A percentile compares a stretch with the other conserved stretches of the same genome.
phyloP scores from a whole-genome alignment of 2,113 vertebrate genomes.

The Alectura lathami region DNA sequence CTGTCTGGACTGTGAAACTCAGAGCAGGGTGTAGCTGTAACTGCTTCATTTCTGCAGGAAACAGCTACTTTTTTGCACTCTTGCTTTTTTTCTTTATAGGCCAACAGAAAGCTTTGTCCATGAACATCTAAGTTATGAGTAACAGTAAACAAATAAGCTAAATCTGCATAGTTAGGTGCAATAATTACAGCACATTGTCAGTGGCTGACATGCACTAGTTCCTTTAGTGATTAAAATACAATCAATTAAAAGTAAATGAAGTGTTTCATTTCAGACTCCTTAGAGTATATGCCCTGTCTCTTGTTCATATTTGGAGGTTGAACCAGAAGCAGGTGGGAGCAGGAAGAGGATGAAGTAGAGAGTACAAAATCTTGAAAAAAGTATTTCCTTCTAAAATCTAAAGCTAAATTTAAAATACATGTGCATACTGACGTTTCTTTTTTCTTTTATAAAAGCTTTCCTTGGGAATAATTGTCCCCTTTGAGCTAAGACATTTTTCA shows the following conservation, averaged over 20 bases:
- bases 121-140: background rate
- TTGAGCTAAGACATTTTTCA: background rate
- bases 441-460: background rate
- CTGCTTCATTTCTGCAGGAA: background rate
- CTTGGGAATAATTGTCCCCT: background rate
- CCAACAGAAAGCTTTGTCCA: background rate
- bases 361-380: background rate
- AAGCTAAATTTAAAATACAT: background rate
- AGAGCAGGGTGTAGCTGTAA: background rate
- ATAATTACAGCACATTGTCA: background rate
- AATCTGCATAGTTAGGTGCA: background rate
- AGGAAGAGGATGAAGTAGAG: background rate
- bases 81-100: background rate
- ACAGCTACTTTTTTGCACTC: background rate
- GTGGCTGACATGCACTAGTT: background rate
- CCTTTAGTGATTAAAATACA: slow-evolving; percentile 6
- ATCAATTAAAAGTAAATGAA: background rate
- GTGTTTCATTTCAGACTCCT: background rate
- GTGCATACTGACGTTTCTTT: background rate
- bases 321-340: background rate
- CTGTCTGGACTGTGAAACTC: slow-evolving; percentile 12
- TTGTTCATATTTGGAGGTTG: background rate
- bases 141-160: background rate
- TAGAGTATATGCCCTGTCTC: background rate
- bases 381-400: background rate